Evolutionary conservation across 2,888 invertebrate species (phyloP).

Genomic region (Deilephila porcellus): DNA sequence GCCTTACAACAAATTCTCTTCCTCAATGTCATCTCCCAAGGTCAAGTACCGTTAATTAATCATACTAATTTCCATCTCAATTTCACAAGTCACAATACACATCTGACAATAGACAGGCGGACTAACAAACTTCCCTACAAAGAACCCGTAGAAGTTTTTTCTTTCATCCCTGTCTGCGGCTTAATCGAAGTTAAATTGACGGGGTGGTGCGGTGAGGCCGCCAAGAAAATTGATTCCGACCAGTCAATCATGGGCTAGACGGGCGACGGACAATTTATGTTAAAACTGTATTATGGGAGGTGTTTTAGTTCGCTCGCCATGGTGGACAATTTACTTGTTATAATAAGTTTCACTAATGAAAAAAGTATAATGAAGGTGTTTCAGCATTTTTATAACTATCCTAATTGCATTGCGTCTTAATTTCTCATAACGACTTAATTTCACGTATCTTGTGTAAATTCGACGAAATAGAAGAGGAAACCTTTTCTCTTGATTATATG

Average conservation of each 20-base stretch:
- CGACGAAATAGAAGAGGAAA: no score
- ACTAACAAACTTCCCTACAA: slow-evolving; percentile 33
- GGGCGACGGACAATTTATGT: slow-evolving; percentile 24
- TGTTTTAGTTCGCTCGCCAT: not conserved
- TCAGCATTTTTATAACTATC: no score
- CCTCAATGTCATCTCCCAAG: slow-evolving; percentile 10
- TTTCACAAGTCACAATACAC: slow-evolving; percentile 35
- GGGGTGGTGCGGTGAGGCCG: slow-evolving; percentile 45
- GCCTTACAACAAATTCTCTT: not conserved
- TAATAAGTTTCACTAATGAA: no score
- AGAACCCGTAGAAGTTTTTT: slow-evolving; percentile 50
- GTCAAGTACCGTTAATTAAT: slow-evolving; percentile 13
- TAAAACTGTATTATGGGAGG: slow-evolving; percentile 4
- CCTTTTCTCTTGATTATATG: no score
- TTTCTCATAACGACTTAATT: no score
- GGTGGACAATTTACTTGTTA: not conserved
- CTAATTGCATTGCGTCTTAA: no score
- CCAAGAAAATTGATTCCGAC: slow-evolving; percentile 53
- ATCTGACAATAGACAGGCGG: slow-evolving; percentile 21
- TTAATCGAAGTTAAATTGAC: slow-evolving; percentile 70
- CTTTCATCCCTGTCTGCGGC: slow-evolving; percentile 51
- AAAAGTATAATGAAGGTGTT: no score
- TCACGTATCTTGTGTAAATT: no score
- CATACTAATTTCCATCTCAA: slow-evolving; percentile 33
- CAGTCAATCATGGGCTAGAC: slow-evolving; percentile 32